Percentiles rank a stretch among this genome's conserved stretches.
Evolutionary conservation across 2,888 invertebrate genomes (phyloP).

Genomic region (Strigamia maritima): DNA sequence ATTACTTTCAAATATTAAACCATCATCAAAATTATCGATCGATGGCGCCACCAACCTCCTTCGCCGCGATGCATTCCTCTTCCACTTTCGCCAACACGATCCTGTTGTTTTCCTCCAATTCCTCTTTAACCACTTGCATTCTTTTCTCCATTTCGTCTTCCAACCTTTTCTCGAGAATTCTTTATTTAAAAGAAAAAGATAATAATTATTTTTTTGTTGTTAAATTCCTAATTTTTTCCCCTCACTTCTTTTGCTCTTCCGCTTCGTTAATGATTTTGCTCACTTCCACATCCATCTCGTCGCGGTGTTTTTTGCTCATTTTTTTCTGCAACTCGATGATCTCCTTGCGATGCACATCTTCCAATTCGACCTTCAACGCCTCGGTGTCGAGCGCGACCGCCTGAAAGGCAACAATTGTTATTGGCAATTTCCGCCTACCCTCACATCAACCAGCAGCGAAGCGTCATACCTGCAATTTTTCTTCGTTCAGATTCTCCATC

Average conservation of each 20-base stretch:
- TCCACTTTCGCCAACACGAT: slow-evolving; percentile 51
- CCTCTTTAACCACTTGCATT: slow-evolving; percentile 71
- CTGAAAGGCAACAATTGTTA: not conserved
- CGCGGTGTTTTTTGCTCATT: slow-evolving; percentile 18
- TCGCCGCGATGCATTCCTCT: slow-evolving; percentile 47
- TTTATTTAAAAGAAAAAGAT: not conserved
- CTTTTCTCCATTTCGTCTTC: slow-evolving; percentile 66
- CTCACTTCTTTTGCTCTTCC: slow-evolving; percentile 35
- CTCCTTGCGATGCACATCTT: slow-evolving; percentile 35
- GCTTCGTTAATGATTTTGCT: slow-evolving; percentile 31
- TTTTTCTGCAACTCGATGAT: slow-evolving; percentile 37
- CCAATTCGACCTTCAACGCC: slow-evolving; percentile 25
- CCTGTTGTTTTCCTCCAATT: slow-evolving; percentile 55
- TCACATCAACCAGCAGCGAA: not conserved
- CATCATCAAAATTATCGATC: not conserved
- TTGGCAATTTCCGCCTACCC: not conserved
- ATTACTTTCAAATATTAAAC: slow-evolving; percentile 24
- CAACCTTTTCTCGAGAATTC: not conserved
- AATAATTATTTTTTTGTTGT: slow-evolving; percentile 8
- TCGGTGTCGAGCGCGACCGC: slow-evolving; percentile 35
- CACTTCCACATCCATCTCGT: slow-evolving; percentile 35
- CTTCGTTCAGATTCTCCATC: slow-evolving; percentile 25
- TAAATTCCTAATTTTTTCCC: no score
- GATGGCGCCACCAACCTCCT: not conserved
- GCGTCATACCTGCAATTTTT: slow-evolving; percentile 36